Percentiles rank a stretch among this genome's conserved stretches.
These are phyloP conservation scores for Melanocharis versteri DNA, from an alignment of 2,113 vertebrate species.

Conservation along the genomic window DNA sequence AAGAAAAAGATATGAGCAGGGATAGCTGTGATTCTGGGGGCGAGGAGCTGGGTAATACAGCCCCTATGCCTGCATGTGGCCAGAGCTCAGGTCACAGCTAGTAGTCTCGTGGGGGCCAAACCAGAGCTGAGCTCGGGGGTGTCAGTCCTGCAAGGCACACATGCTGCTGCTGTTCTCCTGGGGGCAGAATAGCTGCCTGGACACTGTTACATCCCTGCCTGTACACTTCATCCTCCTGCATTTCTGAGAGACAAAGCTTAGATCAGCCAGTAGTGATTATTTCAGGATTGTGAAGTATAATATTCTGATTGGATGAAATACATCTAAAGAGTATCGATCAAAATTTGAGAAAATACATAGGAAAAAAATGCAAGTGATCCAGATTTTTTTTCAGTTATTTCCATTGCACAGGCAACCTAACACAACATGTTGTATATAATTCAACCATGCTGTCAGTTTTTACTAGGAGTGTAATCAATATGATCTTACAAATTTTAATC, in stretches of 20 bases:
- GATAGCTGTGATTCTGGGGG: background rate
- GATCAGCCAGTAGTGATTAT: background rate
- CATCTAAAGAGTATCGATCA: background rate
- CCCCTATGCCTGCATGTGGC: fast-evolving
- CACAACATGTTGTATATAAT: background rate
- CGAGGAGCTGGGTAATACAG: background rate
- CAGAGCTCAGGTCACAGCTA: background rate
- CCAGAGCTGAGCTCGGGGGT: background rate
- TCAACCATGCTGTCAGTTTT: background rate
- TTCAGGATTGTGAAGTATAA: background rate
- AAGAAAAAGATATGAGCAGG: background rate
- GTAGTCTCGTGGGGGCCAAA: fast-evolving
- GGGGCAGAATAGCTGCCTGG: background rate
- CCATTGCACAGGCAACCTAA: background rate
- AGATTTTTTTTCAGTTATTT: background rate
- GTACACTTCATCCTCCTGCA: background rate
- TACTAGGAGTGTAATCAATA: background rate
- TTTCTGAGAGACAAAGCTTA: background rate
- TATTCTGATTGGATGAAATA: background rate
- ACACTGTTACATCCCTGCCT: background rate
- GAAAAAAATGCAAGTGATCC: background rate
- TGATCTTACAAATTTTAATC: slow-evolving; percentile 3
- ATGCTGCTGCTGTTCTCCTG: background rate
- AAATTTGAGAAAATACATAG: background rate
- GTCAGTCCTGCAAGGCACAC: background rate